Conservation (phyloP, 2,113 vertebrate genomes). For the Melanocharis versteri region DNA sequence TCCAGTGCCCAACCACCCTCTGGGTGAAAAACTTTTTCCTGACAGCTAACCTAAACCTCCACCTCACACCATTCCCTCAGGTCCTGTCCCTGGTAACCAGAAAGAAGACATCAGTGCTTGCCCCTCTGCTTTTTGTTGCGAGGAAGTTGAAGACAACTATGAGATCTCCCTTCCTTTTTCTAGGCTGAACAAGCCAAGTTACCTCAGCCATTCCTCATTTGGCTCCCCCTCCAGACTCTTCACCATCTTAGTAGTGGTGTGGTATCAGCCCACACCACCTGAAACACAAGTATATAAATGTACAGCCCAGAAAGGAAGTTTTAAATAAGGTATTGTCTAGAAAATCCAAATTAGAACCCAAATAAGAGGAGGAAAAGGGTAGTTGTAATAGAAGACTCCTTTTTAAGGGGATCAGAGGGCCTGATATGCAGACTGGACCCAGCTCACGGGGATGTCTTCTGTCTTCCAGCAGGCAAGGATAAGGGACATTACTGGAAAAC, state of each 20-base stretch:
- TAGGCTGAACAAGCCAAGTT: neutral
- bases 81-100: neutral
- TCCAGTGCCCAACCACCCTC: neutral
- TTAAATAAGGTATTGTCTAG: neutral
- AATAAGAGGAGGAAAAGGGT: neutral
- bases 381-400: neutral
- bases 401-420: neutral
- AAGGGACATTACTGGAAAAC: neutral
- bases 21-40: neutral
- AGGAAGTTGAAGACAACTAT: neutral
- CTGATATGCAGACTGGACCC: neutral
- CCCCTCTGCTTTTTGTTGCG: neutral
- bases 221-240: neutral
- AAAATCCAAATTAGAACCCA: neutral
- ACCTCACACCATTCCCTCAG: neutral
- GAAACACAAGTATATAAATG: neutral
- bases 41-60: neutral
- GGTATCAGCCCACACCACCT: neutral
- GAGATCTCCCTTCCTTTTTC: neutral
- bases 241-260: neutral
- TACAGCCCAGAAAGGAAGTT: neutral
- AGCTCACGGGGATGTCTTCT: neutral
- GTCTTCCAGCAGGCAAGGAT: neutral
- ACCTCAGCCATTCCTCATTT: neutral
- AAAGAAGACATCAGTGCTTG: neutral